Conservation (phyloP, 1,140 invertebrate species). For the Zaprionus kolodkinae region DNA sequence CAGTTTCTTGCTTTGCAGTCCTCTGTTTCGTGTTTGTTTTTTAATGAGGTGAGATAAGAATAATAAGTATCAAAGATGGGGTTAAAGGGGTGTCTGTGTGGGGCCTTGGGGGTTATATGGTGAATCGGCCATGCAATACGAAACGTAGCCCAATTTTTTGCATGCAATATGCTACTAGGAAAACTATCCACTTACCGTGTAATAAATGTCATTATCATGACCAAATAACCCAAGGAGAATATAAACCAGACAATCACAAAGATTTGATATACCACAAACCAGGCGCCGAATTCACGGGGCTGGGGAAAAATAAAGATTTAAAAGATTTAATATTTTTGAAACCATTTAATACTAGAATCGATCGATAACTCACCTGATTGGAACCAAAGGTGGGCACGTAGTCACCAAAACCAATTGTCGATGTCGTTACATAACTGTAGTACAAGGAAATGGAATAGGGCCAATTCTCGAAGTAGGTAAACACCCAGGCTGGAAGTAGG, state of each 20-base stretch:
- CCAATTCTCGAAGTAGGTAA: constrained; percentile 95
- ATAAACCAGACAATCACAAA: constrained; percentile 91
- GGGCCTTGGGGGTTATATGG: not conserved
- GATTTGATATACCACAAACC: constrained; percentile 83
- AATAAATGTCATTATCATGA: constrained; percentile 96
- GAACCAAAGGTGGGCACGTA: constrained; percentile 89
- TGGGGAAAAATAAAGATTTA: not conserved
- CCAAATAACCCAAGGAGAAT: constrained; percentile 94
- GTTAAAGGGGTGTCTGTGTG: not conserved
- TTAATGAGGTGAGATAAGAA: constrained; percentile 22
- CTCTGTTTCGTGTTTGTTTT: constrained; percentile 54
- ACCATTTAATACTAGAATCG: not conserved
- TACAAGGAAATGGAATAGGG: constrained; percentile 95
- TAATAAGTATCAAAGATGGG: constrained; percentile 22
- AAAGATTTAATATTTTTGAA: not conserved
- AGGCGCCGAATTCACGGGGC: constrained; percentile 79
- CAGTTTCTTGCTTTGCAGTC: constrained; percentile 88
- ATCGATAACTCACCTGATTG: constrained; percentile 85
- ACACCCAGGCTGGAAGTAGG: constrained; percentile 95
- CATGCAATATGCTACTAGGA: constrained; percentile 1
- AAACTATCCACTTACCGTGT: constrained; percentile 84
- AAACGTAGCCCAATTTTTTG: constrained; percentile 41
- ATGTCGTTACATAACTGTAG: constrained; percentile 95
- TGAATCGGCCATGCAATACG: constrained; percentile 59
- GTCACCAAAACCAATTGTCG: constrained; percentile 98